Conservation (phyloP, 2,888 invertebrate species). For the Chymomyza procnemis region DNA sequence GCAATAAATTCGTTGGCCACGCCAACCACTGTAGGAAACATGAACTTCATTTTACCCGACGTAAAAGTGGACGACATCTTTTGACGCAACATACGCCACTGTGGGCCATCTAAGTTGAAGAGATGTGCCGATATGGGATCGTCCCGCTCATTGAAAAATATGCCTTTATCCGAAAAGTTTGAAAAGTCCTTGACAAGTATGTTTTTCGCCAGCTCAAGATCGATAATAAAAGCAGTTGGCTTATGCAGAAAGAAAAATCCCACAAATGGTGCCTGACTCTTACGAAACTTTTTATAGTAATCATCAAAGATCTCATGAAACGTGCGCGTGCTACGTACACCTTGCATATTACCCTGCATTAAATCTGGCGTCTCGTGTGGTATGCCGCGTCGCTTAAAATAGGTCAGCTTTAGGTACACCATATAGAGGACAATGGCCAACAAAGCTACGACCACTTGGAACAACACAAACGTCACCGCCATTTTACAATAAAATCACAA, state of each 20-base stretch:
- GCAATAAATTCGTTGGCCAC: constrained; percentile 23
- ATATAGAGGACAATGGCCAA: constrained; percentile 15
- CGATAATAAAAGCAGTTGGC: constrained; percentile 42
- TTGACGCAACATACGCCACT: constrained; percentile 79
- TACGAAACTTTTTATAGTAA: neutral
- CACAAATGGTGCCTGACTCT: neutral
- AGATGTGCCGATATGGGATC: constrained; percentile 76
- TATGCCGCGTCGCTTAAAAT: constrained; percentile 35
- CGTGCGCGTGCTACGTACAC: constrained; percentile 26
- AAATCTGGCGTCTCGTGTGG: constrained; percentile 43
- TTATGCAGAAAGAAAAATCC: neutral
- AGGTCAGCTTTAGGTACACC: neutral
- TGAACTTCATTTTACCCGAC: constrained; percentile 79
- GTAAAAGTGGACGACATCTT: constrained; percentile 80
- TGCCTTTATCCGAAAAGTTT: constrained; percentile 74
- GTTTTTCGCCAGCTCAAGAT: constrained; percentile 70
- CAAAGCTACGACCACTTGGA: constrained; percentile 30
- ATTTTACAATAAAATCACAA: neutral
- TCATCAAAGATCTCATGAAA: constrained; percentile 19
- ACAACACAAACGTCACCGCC: constrained; percentile 27
- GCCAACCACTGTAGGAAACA: constrained; percentile 74
- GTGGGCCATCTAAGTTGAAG: constrained; percentile 73
- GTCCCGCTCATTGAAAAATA: constrained; percentile 65
- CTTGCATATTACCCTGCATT: constrained; percentile 39
- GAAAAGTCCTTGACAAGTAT: constrained; percentile 76